Evolutionary conservation across 1,140 invertebrate species (phyloP), one percentile per base, ranked within the genome.

Genomic region (Papilio polytes): DNA sequence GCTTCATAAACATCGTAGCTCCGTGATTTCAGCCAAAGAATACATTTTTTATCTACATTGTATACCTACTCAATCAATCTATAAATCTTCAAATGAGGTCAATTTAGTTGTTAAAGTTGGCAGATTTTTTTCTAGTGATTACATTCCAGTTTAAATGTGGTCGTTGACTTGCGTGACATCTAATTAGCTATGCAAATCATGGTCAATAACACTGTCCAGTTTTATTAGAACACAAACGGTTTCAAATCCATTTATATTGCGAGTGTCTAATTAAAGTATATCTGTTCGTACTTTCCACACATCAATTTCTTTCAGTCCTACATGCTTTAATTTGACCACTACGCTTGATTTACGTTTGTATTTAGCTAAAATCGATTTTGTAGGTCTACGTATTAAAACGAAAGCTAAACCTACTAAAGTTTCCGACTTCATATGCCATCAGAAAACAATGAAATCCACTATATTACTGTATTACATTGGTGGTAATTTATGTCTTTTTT

Each of bases 211-310:
- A 26, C 41, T 48, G 44, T 22, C 46, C 44, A 51, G 41, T 76
- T 76, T 76, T 76, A 76, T 76, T 76, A 76, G 20, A 76, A 76
- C 74, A 76, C n/a, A 76, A 76, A 76, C 44, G 74, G 74, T 76
- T 76, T 76, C n/a, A 59, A 41, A 78, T 76, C 73, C 46, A 82
- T 74, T 74, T 31, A 74, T 12, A 84, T 77, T 83, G 22, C 63
- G 22, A 66, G 13, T 31, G 63, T 70, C 26, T 70, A 70, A 70
- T 70, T 70, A 70, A 70, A 36, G 36, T 10, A 63, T 22, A 36
- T 70, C 12, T 70, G 13, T 31, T 70, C 63, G 2, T 36, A 70
- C 63, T 31, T 70, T 70, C 22, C 63, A 70, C 63, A 70, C 26
- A 70, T 70, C 12, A 70, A 70, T 70, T 70, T 70, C 63, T 70